Base-by-base conservation (phyloP, 2,888 invertebrate genomes). In the Papilio gigon region DNA sequence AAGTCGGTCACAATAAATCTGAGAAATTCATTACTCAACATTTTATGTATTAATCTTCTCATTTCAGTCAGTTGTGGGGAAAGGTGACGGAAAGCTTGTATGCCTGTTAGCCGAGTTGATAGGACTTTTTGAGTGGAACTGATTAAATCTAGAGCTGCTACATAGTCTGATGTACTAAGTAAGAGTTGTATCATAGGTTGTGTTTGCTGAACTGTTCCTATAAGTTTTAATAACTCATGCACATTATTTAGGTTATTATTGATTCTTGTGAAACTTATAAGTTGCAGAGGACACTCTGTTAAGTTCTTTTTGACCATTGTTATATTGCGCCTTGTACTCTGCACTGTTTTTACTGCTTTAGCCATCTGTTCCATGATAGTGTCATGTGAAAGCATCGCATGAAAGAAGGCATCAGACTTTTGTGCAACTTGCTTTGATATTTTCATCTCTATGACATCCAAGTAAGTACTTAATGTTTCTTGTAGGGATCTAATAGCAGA, bases 361-460 rank as follows among this genome's bases (percentile, higher is more conserved):
- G 95, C 95, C 93, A 99, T 96, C 83, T 99, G 97, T 76, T 98
- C 98, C 95, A 99, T 97, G 62, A 99, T 96, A 33, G 97, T 96
- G 84, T 99, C 98, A 88, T 99, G 99, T 8, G 99, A 99, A 66
- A 98, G 95, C 97, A 99, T 99, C 0, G 99, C 99, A 87, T 98
- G 97, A 84, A 99, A 99, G 91, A 99, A 99, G 20, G 98, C 98
- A 77, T 97, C 97, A 11, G 98, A 98, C 84, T 98, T 98, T 78
- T 96, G 95, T 33, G 98, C 97, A 65, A 98, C 95, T 92, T 98
- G 98, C 78, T 96, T 95, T 5, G 97, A 97, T 83, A 98, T 97
- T 87, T 97, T 95, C 80, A 98, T 96, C 89, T 99, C 99, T 59
- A 99, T 97, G 70, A 97, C 95, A 92, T 99, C 99, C 80, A 99